A percentile compares a stretch with the other conserved stretches of the same genome.
These are phyloP conservation scores for Timema podura DNA, from an alignment of 2,888 invertebrate genomes.

Conservation along the genomic window DNA sequence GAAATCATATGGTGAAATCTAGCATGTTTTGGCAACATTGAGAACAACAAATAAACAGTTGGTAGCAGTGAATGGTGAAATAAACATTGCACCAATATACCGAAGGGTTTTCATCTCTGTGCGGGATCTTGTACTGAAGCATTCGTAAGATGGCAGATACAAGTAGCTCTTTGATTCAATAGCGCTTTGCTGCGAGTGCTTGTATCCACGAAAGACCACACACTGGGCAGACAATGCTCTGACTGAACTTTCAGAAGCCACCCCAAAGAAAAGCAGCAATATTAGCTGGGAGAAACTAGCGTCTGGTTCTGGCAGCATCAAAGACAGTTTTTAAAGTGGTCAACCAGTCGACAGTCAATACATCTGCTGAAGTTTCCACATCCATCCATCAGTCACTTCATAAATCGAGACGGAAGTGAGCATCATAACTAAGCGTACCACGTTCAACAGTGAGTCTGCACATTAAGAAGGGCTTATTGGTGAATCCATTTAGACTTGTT, in stretches of 20 bases:
- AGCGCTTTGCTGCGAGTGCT: no score
- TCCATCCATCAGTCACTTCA: not conserved
- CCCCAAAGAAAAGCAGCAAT: constrained; percentile 17
- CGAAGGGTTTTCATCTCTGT: no score
- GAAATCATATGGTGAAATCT: no score
- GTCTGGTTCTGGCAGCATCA: constrained; percentile 15
- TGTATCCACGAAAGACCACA: not conserved
- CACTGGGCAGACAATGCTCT: not conserved
- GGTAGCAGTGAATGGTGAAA: no score
- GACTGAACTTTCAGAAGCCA: not conserved
- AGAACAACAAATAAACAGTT: no score
- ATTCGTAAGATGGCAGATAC: no score
- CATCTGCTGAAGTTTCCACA: not conserved
- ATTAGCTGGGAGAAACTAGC: not conserved
- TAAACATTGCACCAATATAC: no score
- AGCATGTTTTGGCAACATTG: no score
- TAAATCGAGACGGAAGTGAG: not conserved
- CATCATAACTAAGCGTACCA: not conserved
- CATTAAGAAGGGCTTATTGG: not conserved
- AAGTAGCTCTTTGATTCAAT: no score
- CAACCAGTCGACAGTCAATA: not conserved
- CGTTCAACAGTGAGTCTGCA: not conserved
- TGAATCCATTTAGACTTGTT: not conserved
- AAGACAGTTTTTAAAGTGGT: not conserved
- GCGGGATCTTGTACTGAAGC: no score